Evolutionary conservation across 2,113 vertebrate species (phyloP), one percentile per base, ranked within the genome.

Genomic region (Alectura lathami): DNA sequence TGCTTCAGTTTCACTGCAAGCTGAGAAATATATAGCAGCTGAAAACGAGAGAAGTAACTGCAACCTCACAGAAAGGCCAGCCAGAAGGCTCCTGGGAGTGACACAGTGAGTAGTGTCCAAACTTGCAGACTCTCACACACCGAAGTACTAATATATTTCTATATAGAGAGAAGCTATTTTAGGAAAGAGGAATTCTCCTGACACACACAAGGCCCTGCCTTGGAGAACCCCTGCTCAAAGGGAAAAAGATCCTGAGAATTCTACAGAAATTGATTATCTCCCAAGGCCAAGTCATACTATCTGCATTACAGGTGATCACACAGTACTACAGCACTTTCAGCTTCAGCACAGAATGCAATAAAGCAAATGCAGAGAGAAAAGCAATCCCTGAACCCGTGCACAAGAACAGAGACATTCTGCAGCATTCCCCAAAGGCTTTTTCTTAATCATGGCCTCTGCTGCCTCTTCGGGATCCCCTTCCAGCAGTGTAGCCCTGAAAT

Each of bases 21-120:
- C 89, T 93, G 67, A 53, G 77, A 80, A 78, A 95, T 60, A 90
- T 38, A 63, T 9, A 85, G 82, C 72, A 88, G 72, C 68, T 70
- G 67, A 93, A 92, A 96, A 74, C 4, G 15, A 70, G n/a, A 72
- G 54, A 77, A 73, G 59, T 17, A 79, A 88, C 56, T 93, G 79
- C 38, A 83, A 40, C 7, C n/a, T 79, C 29, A 26, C 2, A 40
- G 75, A 89, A 87, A 3, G 51, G 79, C 59, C 59, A 54, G 59
- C 75, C 62, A 17, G 79, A 88, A 69, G 34, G 57, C 48, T 93
- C 20, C 22, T n/a, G 13, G 69, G 34, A 68, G 53, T 67, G 17
- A 76, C 13, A 32, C 13, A 5, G 32, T 38, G 86, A 56, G 34
- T 20, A 54, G 62, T 3, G 57, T 16, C 68, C 83, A 84, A 86